These are phyloP conservation scores for Phanerotoma sp. DNA, from an alignment of 2,888 invertebrate genomes.

Conservation along the genomic window DNA sequence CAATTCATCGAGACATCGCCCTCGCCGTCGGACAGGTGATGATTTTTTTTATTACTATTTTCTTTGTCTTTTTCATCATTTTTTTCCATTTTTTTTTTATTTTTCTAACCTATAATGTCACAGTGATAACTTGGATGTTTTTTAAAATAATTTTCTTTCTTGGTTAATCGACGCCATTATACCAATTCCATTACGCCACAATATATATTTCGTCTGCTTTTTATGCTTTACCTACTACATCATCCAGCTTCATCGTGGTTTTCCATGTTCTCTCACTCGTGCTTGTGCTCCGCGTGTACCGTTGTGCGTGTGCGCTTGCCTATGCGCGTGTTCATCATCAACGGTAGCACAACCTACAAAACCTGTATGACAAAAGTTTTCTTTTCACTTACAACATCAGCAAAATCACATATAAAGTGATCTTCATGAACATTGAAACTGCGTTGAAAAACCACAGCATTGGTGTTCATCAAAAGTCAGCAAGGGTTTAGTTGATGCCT, in stretches of 20 bases:
- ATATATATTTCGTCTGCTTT: not conserved
- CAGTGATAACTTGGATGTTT: too few relatives aligned
- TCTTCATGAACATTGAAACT: not conserved
- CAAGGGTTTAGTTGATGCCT: too few relatives aligned
- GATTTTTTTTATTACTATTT: not conserved
- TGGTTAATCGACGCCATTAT: too few relatives aligned
- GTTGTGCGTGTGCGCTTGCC: constrained; percentile 12
- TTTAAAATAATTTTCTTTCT: too few relatives aligned
- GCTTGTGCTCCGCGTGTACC: constrained; percentile 11
- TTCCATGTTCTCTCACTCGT: not conserved
- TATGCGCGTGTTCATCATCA: constrained; percentile 9
- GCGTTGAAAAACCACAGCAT: too few relatives aligned
- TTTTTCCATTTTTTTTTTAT: not conserved
- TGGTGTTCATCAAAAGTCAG: too few relatives aligned
- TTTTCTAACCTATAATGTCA: too few relatives aligned
- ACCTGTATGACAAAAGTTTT: too few relatives aligned
- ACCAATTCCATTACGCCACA: too few relatives aligned
- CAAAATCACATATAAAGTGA: too few relatives aligned
- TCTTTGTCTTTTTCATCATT: not conserved
- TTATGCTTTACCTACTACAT: not conserved
- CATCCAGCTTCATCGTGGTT: not conserved
- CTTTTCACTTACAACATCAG: too few relatives aligned
- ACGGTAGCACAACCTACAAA: too few relatives aligned
- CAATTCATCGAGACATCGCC: constrained; percentile 20
- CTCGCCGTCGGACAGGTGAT: constrained; percentile 25